A percentile compares a stretch with the other conserved stretches of the same genome.
Conservation (phyloP, 2,797 vertebrate species). For the Todus mexicanus region DNA sequence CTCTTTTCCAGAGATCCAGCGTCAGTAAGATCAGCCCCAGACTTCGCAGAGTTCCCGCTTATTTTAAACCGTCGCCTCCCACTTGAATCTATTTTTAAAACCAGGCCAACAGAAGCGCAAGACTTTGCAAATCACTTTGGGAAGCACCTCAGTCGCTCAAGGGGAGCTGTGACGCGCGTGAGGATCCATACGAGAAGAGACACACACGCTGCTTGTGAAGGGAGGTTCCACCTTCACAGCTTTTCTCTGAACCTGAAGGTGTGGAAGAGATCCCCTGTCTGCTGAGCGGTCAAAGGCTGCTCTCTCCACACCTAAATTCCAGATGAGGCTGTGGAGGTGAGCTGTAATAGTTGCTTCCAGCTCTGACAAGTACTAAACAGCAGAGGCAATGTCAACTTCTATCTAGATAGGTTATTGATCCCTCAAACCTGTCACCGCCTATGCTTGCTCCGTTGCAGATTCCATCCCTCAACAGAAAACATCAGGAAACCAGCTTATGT, state of each 20-base stretch:
- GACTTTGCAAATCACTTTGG: neutral
- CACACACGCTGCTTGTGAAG: neutral
- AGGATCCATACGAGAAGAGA: neutral
- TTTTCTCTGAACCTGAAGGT: neutral
- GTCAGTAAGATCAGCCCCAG: neutral
- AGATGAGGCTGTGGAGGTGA: neutral
- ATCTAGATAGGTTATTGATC: neutral
- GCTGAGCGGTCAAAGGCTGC: neutral
- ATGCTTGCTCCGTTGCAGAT: neutral
- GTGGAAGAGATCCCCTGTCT: neutral
- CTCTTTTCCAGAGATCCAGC: neutral
- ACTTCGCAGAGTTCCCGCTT: neutral
- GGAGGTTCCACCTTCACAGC: neutral
- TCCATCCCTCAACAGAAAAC: neutral
- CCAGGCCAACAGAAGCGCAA: neutral
- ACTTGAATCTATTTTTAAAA: constrained; percentile 6
- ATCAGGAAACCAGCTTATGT: neutral
- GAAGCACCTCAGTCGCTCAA: neutral
- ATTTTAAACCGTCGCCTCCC: neutral
- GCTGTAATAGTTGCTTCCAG: too few relatives aligned
- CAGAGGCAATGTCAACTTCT: too few relatives aligned
- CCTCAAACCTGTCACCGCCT: neutral
- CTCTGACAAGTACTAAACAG: too few relatives aligned
- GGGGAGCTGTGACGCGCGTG: fast-evolving
- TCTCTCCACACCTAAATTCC: neutral